phyloP scores from a whole-genome alignment of 2,797 vertebrate genomes.

The Chaenodraco wilsoni region DNA sequence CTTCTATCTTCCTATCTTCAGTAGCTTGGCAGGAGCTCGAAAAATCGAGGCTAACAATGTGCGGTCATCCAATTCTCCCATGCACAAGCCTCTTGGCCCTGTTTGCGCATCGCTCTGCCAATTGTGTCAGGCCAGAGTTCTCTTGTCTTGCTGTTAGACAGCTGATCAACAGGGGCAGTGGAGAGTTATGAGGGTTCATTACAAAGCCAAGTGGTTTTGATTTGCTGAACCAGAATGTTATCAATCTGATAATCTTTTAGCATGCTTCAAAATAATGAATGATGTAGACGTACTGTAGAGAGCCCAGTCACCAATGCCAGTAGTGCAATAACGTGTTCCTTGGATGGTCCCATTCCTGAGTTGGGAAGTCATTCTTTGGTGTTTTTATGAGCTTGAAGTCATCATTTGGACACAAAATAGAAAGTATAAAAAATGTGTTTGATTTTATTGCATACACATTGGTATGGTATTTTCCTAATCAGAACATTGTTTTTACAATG shows the following conservation, averaged over 20 bases:
- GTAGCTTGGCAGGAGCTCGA: slow-evolving; percentile 59
- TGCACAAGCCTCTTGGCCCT: slow-evolving; percentile 72
- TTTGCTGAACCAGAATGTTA: slow-evolving; percentile 35
- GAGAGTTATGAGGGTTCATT: slow-evolving; percentile 64
- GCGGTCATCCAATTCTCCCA: slow-evolving; percentile 71
- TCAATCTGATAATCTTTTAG: slow-evolving; percentile 1
- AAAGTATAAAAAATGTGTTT: too few relatives aligned
- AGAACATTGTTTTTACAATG: too few relatives aligned
- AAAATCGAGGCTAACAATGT: slow-evolving; percentile 64
- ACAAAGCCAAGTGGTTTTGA: slow-evolving; percentile 54
- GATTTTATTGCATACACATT: too few relatives aligned
- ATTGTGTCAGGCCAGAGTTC: slow-evolving; percentile 69
- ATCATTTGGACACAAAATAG: too few relatives aligned
- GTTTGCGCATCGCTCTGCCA: slow-evolving; percentile 56
- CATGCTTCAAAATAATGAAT: slow-evolving; percentile 1
- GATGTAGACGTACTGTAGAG: too few relatives aligned
- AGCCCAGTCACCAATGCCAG: too few relatives aligned
- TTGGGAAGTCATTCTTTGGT: too few relatives aligned
- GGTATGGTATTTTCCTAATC: too few relatives aligned
- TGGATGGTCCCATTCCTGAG: too few relatives aligned
- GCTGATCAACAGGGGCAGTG: slow-evolving; percentile 64
- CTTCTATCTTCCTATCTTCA: slow-evolving; percentile 46
- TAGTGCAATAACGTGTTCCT: too few relatives aligned
- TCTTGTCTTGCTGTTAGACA: slow-evolving; percentile 64
- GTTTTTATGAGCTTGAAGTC: too few relatives aligned